Evolutionary conservation across 2,797 vertebrate genomes (phyloP).

Genomic region (Podargus strigoides): DNA sequence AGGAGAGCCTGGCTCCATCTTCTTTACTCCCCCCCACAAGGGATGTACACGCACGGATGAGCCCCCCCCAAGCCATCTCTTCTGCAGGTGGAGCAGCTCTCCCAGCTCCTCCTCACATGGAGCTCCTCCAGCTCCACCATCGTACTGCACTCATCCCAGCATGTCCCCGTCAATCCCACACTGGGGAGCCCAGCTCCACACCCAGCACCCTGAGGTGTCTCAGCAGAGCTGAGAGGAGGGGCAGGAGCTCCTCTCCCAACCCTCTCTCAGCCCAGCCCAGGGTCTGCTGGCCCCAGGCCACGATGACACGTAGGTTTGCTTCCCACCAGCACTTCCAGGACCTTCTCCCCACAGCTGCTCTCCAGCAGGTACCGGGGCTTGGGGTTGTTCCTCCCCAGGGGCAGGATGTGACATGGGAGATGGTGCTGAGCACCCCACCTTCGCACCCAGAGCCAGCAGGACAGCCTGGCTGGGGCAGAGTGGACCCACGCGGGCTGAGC

Average conservation of each 20-base stretch:
- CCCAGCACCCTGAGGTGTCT: background rate
- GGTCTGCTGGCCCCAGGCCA: background rate
- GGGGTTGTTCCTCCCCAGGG: background rate
- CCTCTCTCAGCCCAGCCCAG: background rate
- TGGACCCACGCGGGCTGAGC: no score
- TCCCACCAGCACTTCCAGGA: background rate
- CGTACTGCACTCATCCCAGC: background rate
- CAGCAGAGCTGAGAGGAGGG: no score
- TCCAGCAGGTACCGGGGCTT: no score
- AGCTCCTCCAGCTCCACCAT: background rate
- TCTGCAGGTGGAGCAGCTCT: background rate
- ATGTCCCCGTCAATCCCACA: background rate
- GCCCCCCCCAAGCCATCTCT: rapidly evolving
- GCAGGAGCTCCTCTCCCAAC: no score
- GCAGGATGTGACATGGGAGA: no score
- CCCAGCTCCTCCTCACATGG: rapidly evolving
- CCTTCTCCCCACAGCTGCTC: no score
- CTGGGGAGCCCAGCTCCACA: background rate
- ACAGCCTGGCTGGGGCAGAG: no score
- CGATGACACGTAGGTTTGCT: no score
- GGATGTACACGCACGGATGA: no score
- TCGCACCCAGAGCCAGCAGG: no score
- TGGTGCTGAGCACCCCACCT: no score
- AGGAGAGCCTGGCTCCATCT: background rate
- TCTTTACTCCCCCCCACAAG: rapidly evolving